phyloP scores from a whole-genome alignment of 2,797 vertebrate species.

The Pipistrellus kuhlii region DNA sequence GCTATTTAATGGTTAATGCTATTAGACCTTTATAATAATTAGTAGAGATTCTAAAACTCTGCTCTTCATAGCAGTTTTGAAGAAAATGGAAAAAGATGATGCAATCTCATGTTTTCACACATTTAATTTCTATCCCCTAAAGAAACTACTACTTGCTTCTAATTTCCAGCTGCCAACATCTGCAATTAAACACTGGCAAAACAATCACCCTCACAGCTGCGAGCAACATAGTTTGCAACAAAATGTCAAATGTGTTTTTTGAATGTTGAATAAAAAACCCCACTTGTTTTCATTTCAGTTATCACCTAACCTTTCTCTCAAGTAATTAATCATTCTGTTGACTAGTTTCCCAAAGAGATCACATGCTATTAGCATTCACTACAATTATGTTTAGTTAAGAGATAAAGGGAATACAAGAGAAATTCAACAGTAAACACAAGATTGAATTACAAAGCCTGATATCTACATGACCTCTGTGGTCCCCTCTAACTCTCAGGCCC shows the following conservation, averaged over 20 bases:
- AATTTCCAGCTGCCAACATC: constrained; percentile 83
- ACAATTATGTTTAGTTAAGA: constrained; percentile 69
- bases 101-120: constrained; percentile 83
- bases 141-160: constrained; percentile 82
- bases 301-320: constrained; percentile 64
- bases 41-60: not conserved
- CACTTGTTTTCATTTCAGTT: constrained; percentile 51
- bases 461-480: constrained; percentile 11
- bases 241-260: constrained; percentile 84
- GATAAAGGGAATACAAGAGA: constrained; percentile 73
- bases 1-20: constrained; percentile 42
- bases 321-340: constrained; percentile 81
- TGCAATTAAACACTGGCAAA: constrained; percentile 85
- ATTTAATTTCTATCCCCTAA: constrained; percentile 83
- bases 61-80: not conserved
- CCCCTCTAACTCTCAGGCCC: not conserved
- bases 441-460: constrained; percentile 62
- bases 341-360: constrained; percentile 75
- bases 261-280: constrained; percentile 53
- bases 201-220: constrained; percentile 80
- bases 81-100: constrained; percentile 60
- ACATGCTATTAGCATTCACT: constrained; percentile 62
- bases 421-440: constrained; percentile 72
- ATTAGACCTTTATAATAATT: constrained; percentile 30
- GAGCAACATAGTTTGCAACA: constrained; percentile 82